These are phyloP conservation scores for Myotis pilosus DNA, from an alignment of 2,797 vertebrate genomes.

Conservation along the genomic window DNA sequence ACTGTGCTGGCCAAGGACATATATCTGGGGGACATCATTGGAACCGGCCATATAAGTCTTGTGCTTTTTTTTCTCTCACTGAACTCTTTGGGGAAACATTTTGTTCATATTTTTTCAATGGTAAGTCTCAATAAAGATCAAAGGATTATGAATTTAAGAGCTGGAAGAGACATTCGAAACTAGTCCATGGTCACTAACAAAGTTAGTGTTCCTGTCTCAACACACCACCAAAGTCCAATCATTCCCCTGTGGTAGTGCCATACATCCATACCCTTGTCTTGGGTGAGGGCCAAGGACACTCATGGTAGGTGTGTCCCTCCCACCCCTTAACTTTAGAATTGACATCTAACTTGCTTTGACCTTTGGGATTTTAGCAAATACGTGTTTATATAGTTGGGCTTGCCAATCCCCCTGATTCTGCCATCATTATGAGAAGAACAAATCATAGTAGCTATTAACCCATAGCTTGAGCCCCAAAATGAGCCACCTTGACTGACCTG, in stretches of 20 bases:
- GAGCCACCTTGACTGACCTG: neutral
- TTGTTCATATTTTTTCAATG: neutral
- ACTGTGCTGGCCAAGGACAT: neutral
- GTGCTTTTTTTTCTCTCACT: neutral
- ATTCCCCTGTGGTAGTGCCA: neutral
- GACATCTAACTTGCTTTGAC: neutral
- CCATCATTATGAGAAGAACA: neutral
- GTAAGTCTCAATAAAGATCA: neutral
- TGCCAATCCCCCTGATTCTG: neutral
- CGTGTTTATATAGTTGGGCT: neutral
- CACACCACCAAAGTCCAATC: neutral
- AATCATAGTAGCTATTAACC: neutral
- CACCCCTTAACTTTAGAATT: slow-evolving; percentile 1
- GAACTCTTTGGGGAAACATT: neutral
- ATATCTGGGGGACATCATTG: neutral
- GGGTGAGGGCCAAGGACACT: neutral
- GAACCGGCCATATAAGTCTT: neutral
- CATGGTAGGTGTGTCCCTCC: neutral
- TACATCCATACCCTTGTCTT: neutral
- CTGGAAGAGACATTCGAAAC: neutral
- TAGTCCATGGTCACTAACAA: neutral
- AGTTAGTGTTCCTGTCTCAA: neutral
- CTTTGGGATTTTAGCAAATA: neutral
- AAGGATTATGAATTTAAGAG: neutral
- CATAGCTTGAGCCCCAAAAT: neutral